Evolutionary conservation across 2,888 invertebrate species (phyloP), one percentile per base, ranked within the genome.

Genomic region (Melanotus villosus): DNA sequence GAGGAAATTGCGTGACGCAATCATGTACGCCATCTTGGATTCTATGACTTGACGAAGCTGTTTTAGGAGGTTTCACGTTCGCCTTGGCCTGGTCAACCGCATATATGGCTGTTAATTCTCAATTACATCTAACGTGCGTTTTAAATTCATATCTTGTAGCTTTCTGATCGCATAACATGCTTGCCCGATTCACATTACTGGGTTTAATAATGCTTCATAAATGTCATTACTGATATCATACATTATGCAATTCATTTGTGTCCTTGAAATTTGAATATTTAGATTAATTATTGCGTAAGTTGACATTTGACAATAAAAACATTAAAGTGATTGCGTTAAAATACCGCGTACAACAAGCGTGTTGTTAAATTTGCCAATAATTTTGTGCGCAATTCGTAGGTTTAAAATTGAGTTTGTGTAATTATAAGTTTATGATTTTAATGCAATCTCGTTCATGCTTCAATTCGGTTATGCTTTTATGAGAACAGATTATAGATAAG

Each of bases 51-150:
- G 36, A 18, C 36, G 19, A 50, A 18, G 50, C 6, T 30, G 43
- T 43, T 50, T 34, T 54, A 54, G 54, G 54, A 34, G 34, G 50
- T 50, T 30, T 54, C 54, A 54, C 32, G 54, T 54, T 54, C 16
- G 19, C 54, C 54, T 54, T 54, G 34, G 54, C 54, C 54, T 36
- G 54, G 36, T 54, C 54, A 34, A n/a, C 32, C n/a, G 34, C 14
- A 36, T 34, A 9, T 50, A 50, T 50, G 50, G 26, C 16, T 30
- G 6, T 50, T n/a, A 26, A 50, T 50, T 50, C 14, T 50, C 26
- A 30, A 50, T 50, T 50, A 30, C 14, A 50, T 50, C 50, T 50
- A 50, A 23, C 26, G 12, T 14, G 30, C 26, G 26, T 30, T 50
- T 19, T 30, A 30, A 26, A 26, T 47, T 47, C 47, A 21, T 23